Evolutionary conservation across 2,113 vertebrate genomes (phyloP).

Genomic region (Coptodon rendalli): DNA sequence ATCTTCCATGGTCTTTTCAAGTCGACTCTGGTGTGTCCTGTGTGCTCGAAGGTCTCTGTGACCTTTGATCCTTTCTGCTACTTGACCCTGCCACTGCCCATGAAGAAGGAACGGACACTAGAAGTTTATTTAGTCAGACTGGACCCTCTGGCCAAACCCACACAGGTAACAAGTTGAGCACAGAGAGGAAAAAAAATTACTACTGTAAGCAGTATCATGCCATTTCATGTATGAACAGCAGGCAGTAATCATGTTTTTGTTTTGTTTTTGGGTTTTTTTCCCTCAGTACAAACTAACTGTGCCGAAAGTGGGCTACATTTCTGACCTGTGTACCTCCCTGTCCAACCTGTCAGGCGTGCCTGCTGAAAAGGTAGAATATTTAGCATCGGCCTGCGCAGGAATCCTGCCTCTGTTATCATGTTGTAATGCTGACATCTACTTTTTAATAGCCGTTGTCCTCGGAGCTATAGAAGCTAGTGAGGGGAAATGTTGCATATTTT

Average conservation of each 20-base stretch:
- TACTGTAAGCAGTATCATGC: not conserved
- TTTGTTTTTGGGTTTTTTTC: not conserved
- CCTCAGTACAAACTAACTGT: slow-evolving; percentile 93
- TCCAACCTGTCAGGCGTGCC: slow-evolving; percentile 82
- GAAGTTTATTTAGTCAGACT: slow-evolving; percentile 93
- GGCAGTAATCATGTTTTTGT: not conserved
- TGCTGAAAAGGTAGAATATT: slow-evolving; percentile 86
- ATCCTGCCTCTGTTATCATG: not conserved
- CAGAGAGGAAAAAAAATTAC: accelerated
- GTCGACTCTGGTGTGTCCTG: slow-evolving; percentile 94
- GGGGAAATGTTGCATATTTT: not conserved
- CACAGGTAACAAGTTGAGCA: slow-evolving; percentile 74
- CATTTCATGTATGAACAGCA: not conserved
- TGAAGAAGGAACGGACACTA: slow-evolving; percentile 96
- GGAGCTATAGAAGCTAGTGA: not conserved
- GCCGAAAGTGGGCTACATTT: slow-evolving; percentile 96
- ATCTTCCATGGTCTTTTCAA: slow-evolving; percentile 99
- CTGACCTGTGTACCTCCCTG: slow-evolving; percentile 91
- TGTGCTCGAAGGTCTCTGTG: slow-evolving; percentile 94
- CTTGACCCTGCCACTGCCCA: slow-evolving; percentile 92
- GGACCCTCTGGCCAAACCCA: slow-evolving; percentile 90
- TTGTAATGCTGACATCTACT: not conserved
- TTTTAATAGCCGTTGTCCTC: not conserved
- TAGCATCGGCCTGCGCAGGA: not conserved
- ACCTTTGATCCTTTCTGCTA: slow-evolving; percentile 99